Evolutionary conservation across 2,888 invertebrate genomes (phyloP), one percentile per base, ranked within the genome.

Genomic region (Pantelozetes paolii): DNA sequence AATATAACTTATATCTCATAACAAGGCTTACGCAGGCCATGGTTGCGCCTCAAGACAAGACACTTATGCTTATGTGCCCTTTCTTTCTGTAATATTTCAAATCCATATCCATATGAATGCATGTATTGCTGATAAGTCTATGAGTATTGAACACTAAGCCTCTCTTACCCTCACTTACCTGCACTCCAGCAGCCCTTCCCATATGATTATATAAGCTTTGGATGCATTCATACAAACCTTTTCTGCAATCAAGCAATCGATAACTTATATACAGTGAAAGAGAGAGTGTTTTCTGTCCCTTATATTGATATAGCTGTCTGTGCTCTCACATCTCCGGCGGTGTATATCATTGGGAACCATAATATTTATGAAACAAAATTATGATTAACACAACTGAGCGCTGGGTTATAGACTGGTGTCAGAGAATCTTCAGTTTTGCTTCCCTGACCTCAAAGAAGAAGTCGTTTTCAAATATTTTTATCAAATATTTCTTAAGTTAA

Each of bases 361-460:
- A 40, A 64, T 64, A 64, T 64, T 64, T 40, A 40, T 40, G 64
- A 64, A 64, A 64, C 64, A 64, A 64, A 36, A 40, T 28, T 20
- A 40, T 64, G 40, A 40, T 64, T 20, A 64, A 40, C 23, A 3
- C 11, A 45, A 45, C 11, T 18, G 11, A 45, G 45, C 54, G 23
- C 9, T 23, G n/a, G 23, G 2, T 54, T n/a, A 50, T 9, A 54
- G n/a, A 8, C 13, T 54, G 9, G 23, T 54, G 54, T 23, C 28
- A 54, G 23, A 13, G 9, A 13, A 20, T 20, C 11, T 15, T 9
- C 45, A 13, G 15, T 18, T 11, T 15, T 15, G 2, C 45, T 11
- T 45, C 15, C 45, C 45, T 45, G 18, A 36, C 36, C 36, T 36
- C 36, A 36, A 8, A 36, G 9, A 36, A 36, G 36, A 36, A 36